Base-by-base conservation (phyloP, 2,113 vertebrate genomes). In the Bos indicus region DNA sequence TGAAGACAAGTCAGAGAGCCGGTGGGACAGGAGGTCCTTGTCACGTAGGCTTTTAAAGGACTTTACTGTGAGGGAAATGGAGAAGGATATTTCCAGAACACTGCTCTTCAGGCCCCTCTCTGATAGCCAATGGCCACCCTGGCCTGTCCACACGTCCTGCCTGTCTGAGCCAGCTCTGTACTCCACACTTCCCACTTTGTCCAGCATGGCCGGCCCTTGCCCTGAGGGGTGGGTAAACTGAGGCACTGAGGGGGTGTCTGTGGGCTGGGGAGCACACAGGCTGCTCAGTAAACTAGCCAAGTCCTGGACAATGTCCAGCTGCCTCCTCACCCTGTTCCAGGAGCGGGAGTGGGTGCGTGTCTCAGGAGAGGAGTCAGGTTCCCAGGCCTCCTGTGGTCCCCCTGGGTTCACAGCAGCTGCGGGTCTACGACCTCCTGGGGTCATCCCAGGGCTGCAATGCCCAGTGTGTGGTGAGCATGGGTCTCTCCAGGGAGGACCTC, bases 401-500 rank as follows among this genome's bases (percentile, higher is more conserved):
- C 14, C 14, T 33, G 60, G 30, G 7, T 33, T 64, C 7, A 33
- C 30, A 64, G 30, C 7, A 64, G 62, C 62, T 64, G 30, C 0
- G 0, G 60, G 30, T 30, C 62, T 33, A 30, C 0, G 30, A 64
- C 30, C 3, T 33, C 62, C 30, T 0, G 15, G 3, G 30, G 15
- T 64, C 7, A 8, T 64, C 62, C 14, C 15, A 64, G 62, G 30
- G 30, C 30, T 64, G 62, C 3, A 0, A 15, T 33, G 15, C 62
- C 62, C 30, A 64, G 60, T 33, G 15, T 17, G 62, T 64, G 30
- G 62, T 64, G 30, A 33, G 14, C 14, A 33, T 1, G 15, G 3
- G 15, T 17, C 62, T 64, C 30, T 64, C 62, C 62, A 64, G 30
- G 62, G 62, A 64, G 30, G 62, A 64, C 30, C 15, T 33, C 7